These are phyloP conservation scores for Enteromius radiatus DNA, from an alignment of 2,797 vertebrate genomes.

Conservation along the genomic window DNA sequence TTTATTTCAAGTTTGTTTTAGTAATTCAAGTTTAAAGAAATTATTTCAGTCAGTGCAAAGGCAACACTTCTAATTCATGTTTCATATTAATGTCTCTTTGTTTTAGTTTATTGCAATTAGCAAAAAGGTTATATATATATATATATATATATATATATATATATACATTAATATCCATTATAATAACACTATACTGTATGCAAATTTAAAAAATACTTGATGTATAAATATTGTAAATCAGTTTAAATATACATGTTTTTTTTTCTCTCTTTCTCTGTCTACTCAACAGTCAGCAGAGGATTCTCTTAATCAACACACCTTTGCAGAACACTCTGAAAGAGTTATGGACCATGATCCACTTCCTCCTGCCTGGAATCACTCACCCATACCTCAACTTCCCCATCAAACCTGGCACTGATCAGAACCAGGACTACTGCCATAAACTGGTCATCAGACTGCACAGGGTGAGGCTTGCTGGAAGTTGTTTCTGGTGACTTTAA, in stretches of 20 bases:
- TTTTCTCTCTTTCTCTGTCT: not conserved
- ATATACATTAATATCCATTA: too few species aligned
- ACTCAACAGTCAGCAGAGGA: constrained; percentile 83
- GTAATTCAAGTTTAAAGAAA: not conserved
- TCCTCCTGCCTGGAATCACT: constrained; percentile 90
- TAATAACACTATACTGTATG: too few species aligned
- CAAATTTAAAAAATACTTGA: not conserved
- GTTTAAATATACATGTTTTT: not conserved
- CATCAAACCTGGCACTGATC: constrained; percentile 87
- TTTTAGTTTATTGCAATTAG: too few species aligned
- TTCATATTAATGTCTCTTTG: too few species aligned
- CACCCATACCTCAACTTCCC: constrained; percentile 89
- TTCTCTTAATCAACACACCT: constrained; percentile 89
- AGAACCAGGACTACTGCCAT: constrained; percentile 94
- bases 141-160: too few species aligned
- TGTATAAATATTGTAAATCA: not conserved
- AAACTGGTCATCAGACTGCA: constrained; percentile 93
- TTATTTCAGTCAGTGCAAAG: too few species aligned
- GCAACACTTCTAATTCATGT: too few species aligned
- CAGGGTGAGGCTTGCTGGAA: constrained; percentile 77
- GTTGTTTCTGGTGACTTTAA: not conserved
- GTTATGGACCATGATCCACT: constrained; percentile 93
- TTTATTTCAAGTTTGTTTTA: not conserved
- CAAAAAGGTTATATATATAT: too few species aligned
- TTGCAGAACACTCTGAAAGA: constrained; percentile 91